These are phyloP conservation scores for Gallirallus australis DNA, from an alignment of 2,797 vertebrate genomes.

Conservation along the genomic window DNA sequence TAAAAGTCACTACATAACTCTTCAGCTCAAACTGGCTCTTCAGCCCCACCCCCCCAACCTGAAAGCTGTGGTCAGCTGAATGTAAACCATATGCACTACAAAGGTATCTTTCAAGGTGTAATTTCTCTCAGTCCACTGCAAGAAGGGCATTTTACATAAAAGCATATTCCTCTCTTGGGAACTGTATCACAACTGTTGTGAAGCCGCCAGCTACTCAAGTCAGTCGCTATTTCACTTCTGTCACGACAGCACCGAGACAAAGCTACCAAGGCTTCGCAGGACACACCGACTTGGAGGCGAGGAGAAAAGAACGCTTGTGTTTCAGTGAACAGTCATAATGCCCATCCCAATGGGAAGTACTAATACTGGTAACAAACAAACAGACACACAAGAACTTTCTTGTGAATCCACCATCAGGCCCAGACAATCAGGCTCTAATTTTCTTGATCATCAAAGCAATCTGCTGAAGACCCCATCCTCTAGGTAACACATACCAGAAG, in stretches of 20 bases:
- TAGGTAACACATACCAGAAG: background rate
- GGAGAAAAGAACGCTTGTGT: rapidly evolving
- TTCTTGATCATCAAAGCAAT: background rate
- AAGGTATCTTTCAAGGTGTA: background rate
- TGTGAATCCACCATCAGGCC: background rate
- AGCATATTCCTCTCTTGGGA: background rate
- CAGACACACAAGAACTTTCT: background rate
- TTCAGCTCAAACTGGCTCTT: background rate
- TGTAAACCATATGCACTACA: background rate
- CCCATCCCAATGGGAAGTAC: background rate
- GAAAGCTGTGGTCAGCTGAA: background rate
- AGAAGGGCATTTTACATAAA: background rate
- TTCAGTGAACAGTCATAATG: rapidly evolving
- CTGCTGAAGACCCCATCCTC: background rate
- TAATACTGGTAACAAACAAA: background rate
- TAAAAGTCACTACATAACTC: background rate
- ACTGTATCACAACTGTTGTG: rapidly evolving
- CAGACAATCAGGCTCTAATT: background rate
- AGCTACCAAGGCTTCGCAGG: background rate
- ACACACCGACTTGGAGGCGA: background rate
- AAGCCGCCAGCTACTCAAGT: background rate
- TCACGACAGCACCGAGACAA: background rate
- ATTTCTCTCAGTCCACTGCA: background rate
- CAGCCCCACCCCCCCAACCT: background rate
- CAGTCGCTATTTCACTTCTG: background rate